Conservation (phyloP, 2,797 vertebrate genomes). For the Enoplosus armatus region DNA sequence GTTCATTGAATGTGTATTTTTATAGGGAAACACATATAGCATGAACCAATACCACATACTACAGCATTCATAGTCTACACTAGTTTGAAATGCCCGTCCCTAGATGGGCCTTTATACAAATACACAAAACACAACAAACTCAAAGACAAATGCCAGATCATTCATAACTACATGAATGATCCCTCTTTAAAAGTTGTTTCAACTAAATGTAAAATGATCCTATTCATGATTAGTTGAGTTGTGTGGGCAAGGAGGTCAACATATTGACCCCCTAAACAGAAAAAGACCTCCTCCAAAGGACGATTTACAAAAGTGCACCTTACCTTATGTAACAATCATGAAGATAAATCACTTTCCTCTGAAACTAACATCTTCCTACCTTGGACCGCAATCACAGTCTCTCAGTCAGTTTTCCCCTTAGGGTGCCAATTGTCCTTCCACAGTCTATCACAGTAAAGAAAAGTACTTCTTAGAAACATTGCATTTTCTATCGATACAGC, state of each 20-base stretch:
- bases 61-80: too few relatives aligned
- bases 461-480: background rate
- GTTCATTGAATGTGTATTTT: background rate
- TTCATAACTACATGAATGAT: background rate
- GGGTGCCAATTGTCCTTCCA: constrained; percentile 3
- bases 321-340: background rate
- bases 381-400: constrained; percentile 27
- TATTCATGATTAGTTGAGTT: constrained; percentile 8
- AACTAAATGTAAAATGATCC: background rate
- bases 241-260: background rate
- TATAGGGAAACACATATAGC: too few relatives aligned
- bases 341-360: background rate
- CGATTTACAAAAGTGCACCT: background rate
- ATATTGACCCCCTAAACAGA: background rate
- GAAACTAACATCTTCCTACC: constrained; percentile 55
- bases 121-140: background rate
- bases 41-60: too few relatives aligned
- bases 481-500: background rate
- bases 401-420: background rate
- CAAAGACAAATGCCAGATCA: background rate
- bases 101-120: background rate
- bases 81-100: too few relatives aligned
- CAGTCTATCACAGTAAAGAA: constrained; percentile 1
- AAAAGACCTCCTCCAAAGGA: background rate
- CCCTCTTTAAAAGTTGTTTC: background rate